A percentile compares a stretch with the other conserved stretches of the same genome.
Conservation (phyloP, 2,888 invertebrate species). For the Megalurothrips usitatus region DNA sequence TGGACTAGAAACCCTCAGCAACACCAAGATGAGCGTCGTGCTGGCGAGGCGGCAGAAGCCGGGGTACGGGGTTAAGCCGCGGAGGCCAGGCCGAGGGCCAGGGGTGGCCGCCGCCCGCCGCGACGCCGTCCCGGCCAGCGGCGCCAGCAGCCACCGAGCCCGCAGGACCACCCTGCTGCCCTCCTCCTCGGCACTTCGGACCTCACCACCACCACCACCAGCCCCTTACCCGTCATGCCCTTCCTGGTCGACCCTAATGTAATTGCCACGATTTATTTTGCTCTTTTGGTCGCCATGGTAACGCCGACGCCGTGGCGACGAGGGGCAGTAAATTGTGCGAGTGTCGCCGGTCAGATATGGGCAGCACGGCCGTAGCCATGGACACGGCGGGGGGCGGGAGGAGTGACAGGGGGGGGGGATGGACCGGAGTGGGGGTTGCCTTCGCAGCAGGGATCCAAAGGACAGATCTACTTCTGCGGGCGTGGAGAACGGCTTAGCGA, state of each 20-base stretch:
- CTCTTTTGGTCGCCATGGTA: conserved; percentile 11
- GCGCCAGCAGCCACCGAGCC: neutral
- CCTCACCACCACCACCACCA: neutral
- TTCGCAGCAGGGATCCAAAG: too few species aligned
- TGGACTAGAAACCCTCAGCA: too few species aligned
- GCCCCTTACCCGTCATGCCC: neutral
- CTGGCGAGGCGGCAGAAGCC: too few species aligned
- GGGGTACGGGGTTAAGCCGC: too few species aligned
- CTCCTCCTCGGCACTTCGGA: too few species aligned
- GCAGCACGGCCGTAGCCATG: neutral
- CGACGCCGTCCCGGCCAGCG: neutral
- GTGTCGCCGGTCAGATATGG: conserved; percentile 14
- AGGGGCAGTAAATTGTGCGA: conserved; percentile 19
- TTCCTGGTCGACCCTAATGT: conserved; percentile 11
- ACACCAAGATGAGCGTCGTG: too few species aligned
- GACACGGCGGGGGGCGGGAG: neutral
- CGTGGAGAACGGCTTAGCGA: too few species aligned
- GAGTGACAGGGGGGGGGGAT: too few species aligned
- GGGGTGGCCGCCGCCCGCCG: too few species aligned
- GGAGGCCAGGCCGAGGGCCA: too few species aligned
- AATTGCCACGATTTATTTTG: conserved; percentile 25
- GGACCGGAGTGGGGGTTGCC: too few species aligned
- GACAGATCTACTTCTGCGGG: too few species aligned
- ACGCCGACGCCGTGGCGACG: neutral
- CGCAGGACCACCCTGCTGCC: neutral